Evolutionary conservation across 2,113 vertebrate genomes (phyloP).

Genomic region (Herpailurus yagouaroundi): DNA sequence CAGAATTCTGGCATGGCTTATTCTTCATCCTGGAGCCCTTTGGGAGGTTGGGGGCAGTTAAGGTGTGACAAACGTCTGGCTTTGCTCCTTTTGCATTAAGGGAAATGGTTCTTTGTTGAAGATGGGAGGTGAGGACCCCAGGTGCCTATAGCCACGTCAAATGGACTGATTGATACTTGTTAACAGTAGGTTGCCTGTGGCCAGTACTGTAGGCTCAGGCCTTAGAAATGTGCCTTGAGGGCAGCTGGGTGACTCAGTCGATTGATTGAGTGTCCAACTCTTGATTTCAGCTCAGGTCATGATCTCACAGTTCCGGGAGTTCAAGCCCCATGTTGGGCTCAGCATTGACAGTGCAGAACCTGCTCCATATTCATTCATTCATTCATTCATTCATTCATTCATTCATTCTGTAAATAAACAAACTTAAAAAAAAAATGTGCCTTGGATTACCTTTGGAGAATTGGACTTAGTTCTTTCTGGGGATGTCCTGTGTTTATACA

Average conservation of each 20-base stretch:
- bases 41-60: not conserved
- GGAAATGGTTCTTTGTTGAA: slow-evolving; percentile 45
- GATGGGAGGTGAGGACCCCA: not conserved
- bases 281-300: too few relatives aligned
- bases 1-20: not conserved
- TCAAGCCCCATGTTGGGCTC: too few relatives aligned
- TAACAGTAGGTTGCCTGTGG: not conserved
- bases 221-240: not conserved
- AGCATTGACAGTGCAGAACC: too few relatives aligned
- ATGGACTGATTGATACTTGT: not conserved
- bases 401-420: too few relatives aligned
- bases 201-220: not conserved
- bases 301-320: too few relatives aligned
- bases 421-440: not conserved
- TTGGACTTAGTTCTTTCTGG: not conserved
- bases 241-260: too few relatives aligned
- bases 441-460: not conserved
- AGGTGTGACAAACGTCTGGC: slow-evolving; percentile 8
- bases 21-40: slow-evolving; percentile 29
- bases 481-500: not conserved
- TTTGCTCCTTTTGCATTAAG: slow-evolving; percentile 47
- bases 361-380: too few relatives aligned
- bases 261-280: too few relatives aligned
- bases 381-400: too few relatives aligned
- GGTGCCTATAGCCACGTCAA: slow-evolving; percentile 1